A percentile compares a stretch with the other conserved stretches of the same genome.
phyloP scores from a whole-genome alignment of 2,113 vertebrate genomes.

The Callipepla californica region DNA sequence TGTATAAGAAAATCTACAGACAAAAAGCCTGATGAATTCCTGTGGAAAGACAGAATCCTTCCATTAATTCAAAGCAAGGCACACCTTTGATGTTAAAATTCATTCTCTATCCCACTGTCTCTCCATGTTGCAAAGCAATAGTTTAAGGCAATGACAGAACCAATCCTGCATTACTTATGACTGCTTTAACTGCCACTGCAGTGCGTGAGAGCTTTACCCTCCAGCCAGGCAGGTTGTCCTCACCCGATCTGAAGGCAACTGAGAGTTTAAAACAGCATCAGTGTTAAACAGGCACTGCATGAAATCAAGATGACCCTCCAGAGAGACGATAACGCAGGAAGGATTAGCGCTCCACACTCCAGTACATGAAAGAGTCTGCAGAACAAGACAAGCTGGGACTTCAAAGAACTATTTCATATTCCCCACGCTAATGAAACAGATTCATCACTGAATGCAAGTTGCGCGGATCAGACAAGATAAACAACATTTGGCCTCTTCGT shows the following conservation, averaged over 20 bases:
- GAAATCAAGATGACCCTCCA: background rate
- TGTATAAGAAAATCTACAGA: background rate
- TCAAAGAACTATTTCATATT: constrained; percentile 14
- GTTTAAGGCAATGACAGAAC: background rate
- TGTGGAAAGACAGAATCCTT: background rate
- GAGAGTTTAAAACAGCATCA: background rate
- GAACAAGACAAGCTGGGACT: constrained; percentile 15
- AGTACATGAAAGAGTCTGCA: constrained; percentile 9
- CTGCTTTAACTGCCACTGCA: background rate
- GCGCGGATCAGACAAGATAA: background rate
- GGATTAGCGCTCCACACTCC: background rate
- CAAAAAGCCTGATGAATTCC: background rate
- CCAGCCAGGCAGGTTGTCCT: background rate
- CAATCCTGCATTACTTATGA: background rate
- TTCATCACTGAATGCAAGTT: background rate
- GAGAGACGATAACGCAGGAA: background rate
- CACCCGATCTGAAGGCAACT: background rate
- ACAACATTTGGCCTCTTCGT: background rate
- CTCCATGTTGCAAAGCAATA: background rate
- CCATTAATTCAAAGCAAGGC: background rate
- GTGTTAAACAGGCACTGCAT: background rate
- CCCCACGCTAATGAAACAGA: background rate
- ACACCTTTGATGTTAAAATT: background rate
- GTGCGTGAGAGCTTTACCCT: background rate
- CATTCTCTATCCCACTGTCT: background rate